Base-by-base conservation (phyloP, 1,140 invertebrate species). In the Centruroides sculpturatus region DNA sequence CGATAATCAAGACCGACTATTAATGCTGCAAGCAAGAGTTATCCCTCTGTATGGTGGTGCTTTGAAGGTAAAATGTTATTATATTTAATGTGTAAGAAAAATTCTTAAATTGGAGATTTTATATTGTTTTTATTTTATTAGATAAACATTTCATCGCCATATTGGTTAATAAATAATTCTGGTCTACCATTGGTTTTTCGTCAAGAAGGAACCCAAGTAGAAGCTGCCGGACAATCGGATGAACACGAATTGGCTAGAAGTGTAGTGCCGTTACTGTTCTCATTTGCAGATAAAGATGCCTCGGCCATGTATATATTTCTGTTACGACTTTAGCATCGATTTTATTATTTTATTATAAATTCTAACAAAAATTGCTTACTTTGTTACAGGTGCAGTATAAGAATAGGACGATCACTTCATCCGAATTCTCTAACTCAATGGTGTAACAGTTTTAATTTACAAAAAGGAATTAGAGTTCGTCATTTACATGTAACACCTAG, bases 131-230 rank as follows among this genome's bases (percentile, higher is more conserved):
- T 56, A 41, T 47, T 56, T 56, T 36, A 11, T 55, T 77, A 89
- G 79, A 79, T 95, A 57, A 83, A 81, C 53, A 79, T 97, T 12
- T 86, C 82, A 62, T 86, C 89, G 34, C 85, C 87, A 1, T 96
- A 87, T 75, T 98, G 95, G 94, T 83, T 99, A 65, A 82, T 98
- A 36, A 98, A 99, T 73, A 89, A 89, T 73, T 92, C 90, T 12
- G 94, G 93, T 0, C 77, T 98, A 49, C 92, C 94, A 1, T 73
- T 98, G n/a, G 84, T 98, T 34, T 93, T 95, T 71, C 82, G 84
- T 69, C 93, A 97, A 76, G 92, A 95, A 72, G 89, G 89, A 8
- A 82, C 69, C 47, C 58, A 66, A 34, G 69, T 75, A 3, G 88
- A 92, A 69, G 84, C 87, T 56, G 89, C 93, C 4, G 95, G 94